Conservation (phyloP, 2,888 invertebrate genomes). For the Ormyrus nitidulus region DNA sequence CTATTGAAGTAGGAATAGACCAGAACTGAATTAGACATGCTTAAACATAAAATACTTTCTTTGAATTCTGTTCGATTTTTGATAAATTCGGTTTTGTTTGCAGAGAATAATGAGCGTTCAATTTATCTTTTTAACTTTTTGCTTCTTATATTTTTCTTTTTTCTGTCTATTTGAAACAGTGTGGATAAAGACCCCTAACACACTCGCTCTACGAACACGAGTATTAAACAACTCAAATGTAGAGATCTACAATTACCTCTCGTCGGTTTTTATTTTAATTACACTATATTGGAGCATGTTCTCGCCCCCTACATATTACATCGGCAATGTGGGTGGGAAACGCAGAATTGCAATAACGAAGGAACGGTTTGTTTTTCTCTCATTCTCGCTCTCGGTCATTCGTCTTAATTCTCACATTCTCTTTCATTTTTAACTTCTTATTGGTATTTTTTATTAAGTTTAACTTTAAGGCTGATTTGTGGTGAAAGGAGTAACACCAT, state of each 20-base stretch:
- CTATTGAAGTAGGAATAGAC: no score
- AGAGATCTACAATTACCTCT: slow-evolving; percentile 65
- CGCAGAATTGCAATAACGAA: slow-evolving; percentile 65
- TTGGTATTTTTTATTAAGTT: slow-evolving; percentile 54
- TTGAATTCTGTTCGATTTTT: no score
- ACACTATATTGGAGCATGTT: slow-evolving; percentile 62
- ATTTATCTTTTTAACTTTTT: slow-evolving; percentile 26
- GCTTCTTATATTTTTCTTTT: slow-evolving; percentile 17
- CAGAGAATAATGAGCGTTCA: background rate
- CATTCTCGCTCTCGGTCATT: slow-evolving; percentile 44
- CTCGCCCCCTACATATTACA: slow-evolving; percentile 56
- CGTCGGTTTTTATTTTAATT: slow-evolving; percentile 56
- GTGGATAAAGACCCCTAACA: slow-evolving; percentile 42
- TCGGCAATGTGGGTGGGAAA: slow-evolving; percentile 57
- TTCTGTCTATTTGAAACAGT: slow-evolving; percentile 49
- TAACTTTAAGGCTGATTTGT: slow-evolving; percentile 83
- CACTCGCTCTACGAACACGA: slow-evolving; percentile 53
- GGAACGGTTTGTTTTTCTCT: slow-evolving; percentile 58
- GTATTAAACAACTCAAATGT: slow-evolving; percentile 63
- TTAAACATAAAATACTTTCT: no score
- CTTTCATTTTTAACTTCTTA: slow-evolving; percentile 38
- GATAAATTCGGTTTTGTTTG: no score
- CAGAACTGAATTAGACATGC: no score
- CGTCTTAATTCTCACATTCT: slow-evolving; percentile 13
- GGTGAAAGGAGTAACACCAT: slow-evolving; percentile 89